These are phyloP conservation scores for Calliopsis andreniformis DNA, from an alignment of 1,140 invertebrate genomes.

Conservation along the genomic window DNA sequence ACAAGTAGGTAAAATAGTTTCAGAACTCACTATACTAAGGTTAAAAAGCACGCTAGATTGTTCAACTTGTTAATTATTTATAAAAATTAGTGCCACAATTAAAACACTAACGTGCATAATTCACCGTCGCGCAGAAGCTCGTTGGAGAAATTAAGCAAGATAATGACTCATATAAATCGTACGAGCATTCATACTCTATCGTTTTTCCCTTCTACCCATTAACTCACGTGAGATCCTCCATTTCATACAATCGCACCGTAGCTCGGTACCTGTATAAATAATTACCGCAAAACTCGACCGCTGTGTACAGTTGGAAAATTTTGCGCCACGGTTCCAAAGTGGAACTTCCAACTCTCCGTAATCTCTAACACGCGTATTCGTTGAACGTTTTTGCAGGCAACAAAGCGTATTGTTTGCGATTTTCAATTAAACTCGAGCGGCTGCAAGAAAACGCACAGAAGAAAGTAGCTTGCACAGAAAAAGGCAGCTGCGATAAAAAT, in stretches of 20 bases:
- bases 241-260: background rate
- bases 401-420: constrained; percentile 8
- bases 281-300: constrained; percentile 5
- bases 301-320: background rate
- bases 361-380: background rate
- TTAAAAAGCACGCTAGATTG: too few relatives aligned
- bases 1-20: too few relatives aligned
- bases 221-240: background rate
- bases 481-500: too few relatives aligned
- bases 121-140: background rate
- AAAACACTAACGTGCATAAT: too few relatives aligned
- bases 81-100: too few relatives aligned
- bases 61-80: too few relatives aligned
- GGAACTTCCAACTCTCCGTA: too few relatives aligned
- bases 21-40: too few relatives aligned
- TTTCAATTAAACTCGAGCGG: constrained; percentile 25
- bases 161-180: constrained; percentile 41
- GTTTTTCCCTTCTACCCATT: background rate
- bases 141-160: constrained; percentile 42
- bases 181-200: constrained; percentile 29
- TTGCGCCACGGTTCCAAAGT: background rate
- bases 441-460: background rate
- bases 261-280: constrained; percentile 20
- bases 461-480: background rate
- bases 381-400: background rate